phyloP scores from a whole-genome alignment of 2,113 vertebrate genomes.

The Damaliscus lunatus region DNA sequence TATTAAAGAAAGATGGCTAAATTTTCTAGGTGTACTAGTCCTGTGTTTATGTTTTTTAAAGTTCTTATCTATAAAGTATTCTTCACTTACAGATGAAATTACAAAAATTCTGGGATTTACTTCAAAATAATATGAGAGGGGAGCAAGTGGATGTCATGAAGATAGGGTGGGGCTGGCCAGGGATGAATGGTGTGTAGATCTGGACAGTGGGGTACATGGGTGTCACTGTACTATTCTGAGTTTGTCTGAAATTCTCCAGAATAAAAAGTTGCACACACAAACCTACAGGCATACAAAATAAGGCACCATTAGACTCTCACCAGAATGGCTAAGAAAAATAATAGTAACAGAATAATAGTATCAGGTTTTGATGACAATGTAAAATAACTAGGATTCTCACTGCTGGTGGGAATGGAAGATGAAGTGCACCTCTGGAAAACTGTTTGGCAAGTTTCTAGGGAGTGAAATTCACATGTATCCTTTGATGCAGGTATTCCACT shows the following conservation, averaged over 20 bases:
- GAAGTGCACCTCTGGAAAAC: neutral
- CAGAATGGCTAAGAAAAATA: neutral
- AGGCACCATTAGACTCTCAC: neutral
- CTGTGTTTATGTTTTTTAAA: neutral
- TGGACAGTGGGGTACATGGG: too few relatives aligned
- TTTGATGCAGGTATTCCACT: neutral
- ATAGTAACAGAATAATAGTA: neutral
- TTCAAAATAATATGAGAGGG: neutral
- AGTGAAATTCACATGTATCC: neutral
- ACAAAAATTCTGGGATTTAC: neutral
- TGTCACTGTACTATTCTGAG: neutral
- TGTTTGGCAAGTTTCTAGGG: neutral
- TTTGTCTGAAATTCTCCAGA: neutral
- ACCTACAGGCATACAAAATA: neutral
- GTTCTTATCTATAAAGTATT: constrained; percentile 1
- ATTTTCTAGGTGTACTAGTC: neutral
- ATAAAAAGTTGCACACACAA: neutral
- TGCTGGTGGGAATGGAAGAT: neutral
- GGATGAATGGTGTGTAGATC: too few relatives aligned
- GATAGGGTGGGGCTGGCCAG: neutral
- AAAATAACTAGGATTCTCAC: neutral
- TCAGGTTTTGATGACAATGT: neutral
- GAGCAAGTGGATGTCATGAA: neutral
- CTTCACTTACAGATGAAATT: neutral
- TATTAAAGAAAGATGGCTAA: neutral